Evolutionary conservation across 2,113 vertebrate genomes (phyloP).

Genomic region (Anguilla japonica): DNA sequence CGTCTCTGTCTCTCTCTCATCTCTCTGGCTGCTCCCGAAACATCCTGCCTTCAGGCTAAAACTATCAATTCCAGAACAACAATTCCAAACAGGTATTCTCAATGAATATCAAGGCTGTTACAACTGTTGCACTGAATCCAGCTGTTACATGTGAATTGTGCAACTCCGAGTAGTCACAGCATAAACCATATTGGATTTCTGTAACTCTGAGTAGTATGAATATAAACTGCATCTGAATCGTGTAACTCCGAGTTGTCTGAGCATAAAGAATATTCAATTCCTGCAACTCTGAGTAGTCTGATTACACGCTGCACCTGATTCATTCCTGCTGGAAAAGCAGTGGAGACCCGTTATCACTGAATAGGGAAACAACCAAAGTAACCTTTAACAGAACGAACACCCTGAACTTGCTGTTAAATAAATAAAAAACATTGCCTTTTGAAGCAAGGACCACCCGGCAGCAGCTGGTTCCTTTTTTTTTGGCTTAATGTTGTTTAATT

Average conservation of each 20-base stretch:
- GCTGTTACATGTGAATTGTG: neutral
- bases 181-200: neutral
- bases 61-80: too few species aligned
- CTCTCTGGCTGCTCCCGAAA: too few species aligned
- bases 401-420: neutral
- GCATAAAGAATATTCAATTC: too few species aligned
- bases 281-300: neutral
- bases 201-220: neutral
- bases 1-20: neutral
- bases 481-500: neutral
- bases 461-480: slow-evolving; percentile 7
- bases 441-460: neutral
- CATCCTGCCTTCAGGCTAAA: too few species aligned
- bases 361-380: neutral
- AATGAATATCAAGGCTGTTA: too few species aligned
- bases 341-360: neutral
- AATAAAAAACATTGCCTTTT: neutral
- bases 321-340: neutral
- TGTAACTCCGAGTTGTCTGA: neutral
- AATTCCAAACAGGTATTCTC: too few species aligned
- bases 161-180: neutral
- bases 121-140: too few species aligned
- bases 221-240: neutral
- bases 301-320: neutral
- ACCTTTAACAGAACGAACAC: neutral